These are phyloP conservation scores for Phoxinus dragarum DNA, from an alignment of 2,797 vertebrate genomes.

Conservation along the genomic window DNA sequence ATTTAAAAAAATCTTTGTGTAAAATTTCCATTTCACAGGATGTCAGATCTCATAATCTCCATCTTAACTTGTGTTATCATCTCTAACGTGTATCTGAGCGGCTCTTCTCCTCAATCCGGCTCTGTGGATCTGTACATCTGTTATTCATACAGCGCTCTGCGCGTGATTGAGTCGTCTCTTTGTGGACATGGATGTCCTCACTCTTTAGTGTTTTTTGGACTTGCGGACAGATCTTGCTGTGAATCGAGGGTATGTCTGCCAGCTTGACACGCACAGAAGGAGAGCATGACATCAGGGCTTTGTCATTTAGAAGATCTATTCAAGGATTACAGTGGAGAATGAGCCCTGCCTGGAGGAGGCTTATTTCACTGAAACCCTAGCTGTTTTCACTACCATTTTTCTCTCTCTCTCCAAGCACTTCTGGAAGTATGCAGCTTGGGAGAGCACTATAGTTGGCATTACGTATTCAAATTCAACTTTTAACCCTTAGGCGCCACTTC, in stretches of 20 bases:
- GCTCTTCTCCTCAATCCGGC: conserved; percentile 18
- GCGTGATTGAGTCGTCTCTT: conserved; percentile 33
- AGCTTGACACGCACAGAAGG: conserved; percentile 71
- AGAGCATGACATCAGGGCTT: conserved; percentile 80
- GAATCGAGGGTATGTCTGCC: conserved; percentile 46
- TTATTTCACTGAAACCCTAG: conserved; percentile 60
- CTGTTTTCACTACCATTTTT: conserved; percentile 48
- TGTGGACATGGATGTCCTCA: conserved; percentile 45
- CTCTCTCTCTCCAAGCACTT: conserved; percentile 43
- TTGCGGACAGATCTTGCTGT: conserved; percentile 43
- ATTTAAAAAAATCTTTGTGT: neutral
- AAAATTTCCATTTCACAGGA: conserved; percentile 11
- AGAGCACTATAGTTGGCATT: conserved; percentile 38
- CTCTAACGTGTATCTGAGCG: neutral
- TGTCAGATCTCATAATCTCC: conserved; percentile 33
- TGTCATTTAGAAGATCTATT: conserved; percentile 74
- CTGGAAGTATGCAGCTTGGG: conserved; percentile 34
- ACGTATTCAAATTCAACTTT: conserved; percentile 9
- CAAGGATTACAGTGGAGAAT: conserved; percentile 69
- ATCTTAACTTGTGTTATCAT: conserved; percentile 22
- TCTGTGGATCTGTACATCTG: conserved; percentile 29
- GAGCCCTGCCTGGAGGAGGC: conserved; percentile 51
- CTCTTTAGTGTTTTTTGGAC: conserved; percentile 37
- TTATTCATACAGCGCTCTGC: conserved; percentile 24
- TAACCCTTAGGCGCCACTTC: conserved; percentile 27